A percentile compares a stretch with the other conserved stretches of the same genome.
Conservation (phyloP, 2,888 invertebrate genomes). For the Kuschelorhynchus macadamiae region DNA sequence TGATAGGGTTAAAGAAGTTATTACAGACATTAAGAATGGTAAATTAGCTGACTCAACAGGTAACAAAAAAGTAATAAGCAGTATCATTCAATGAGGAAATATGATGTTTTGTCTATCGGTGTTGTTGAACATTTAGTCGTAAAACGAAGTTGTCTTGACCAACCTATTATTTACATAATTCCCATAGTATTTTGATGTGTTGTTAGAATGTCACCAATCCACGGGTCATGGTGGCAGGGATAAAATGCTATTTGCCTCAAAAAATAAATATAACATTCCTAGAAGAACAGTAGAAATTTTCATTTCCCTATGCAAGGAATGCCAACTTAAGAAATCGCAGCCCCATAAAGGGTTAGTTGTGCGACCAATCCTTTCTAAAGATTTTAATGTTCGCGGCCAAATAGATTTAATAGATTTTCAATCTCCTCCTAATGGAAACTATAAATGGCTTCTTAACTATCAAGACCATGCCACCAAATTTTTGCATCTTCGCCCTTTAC, state of each 20-base stretch:
- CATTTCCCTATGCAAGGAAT: slow-evolving; percentile 20
- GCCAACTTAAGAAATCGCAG: slow-evolving; percentile 4
- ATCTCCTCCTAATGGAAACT: neutral
- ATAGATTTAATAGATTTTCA: neutral
- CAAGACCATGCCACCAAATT: slow-evolving; percentile 48
- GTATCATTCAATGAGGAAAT: slow-evolving; percentile 33
- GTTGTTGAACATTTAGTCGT: slow-evolving; percentile 29
- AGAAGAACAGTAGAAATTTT: slow-evolving; percentile 32
- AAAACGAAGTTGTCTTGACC: slow-evolving; percentile 29
- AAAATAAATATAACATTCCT: slow-evolving; percentile 35
- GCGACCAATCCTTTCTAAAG: slow-evolving; percentile 16
- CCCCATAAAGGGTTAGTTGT: slow-evolving; percentile 16
- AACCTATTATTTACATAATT: slow-evolving; percentile 19
- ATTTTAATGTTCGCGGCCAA: slow-evolving; percentile 2
- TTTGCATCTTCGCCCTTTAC: slow-evolving; percentile 34
- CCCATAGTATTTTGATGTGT: slow-evolving; percentile 18
- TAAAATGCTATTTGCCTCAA: slow-evolving; percentile 31
- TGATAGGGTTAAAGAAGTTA: slow-evolving; percentile 34
- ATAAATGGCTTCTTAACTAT: slow-evolving; percentile 45
- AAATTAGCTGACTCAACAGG: slow-evolving; percentile 3
- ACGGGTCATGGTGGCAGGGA: slow-evolving; percentile 30
- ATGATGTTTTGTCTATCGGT: slow-evolving; percentile 30
- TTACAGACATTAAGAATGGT: slow-evolving; percentile 32
- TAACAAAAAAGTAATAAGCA: slow-evolving; percentile 28
- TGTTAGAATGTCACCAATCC: slow-evolving; percentile 18